Conservation (phyloP, 2,888 invertebrate genomes). For the Phorcus lineatus region DNA sequence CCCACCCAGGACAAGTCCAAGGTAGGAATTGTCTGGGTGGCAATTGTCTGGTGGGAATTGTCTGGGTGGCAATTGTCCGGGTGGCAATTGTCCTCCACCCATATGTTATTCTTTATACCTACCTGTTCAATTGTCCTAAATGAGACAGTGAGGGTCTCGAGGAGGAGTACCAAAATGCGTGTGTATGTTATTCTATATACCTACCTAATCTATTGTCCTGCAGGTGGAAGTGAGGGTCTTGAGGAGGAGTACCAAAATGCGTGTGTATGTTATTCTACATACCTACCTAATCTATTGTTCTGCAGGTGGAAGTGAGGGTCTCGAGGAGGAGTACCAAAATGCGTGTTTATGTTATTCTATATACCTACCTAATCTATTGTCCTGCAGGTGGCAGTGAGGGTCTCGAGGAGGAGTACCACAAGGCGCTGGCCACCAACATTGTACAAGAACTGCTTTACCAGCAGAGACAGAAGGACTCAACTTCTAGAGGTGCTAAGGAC, state of each 20-base stretch:
- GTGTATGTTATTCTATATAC: slow-evolving; percentile 48
- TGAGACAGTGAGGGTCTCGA: slow-evolving; percentile 58
- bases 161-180: slow-evolving; percentile 72
- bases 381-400: slow-evolving; percentile 48
- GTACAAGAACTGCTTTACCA: slow-evolving; percentile 70
- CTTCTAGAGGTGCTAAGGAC: not conserved
- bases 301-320: slow-evolving; percentile 49
- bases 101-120: slow-evolving; percentile 45
- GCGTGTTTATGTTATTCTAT: slow-evolving; percentile 66
- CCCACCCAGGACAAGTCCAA: too few species aligned
- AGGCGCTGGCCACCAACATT: slow-evolving; percentile 72
- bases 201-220: not conserved
- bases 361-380: not conserved
- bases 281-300: not conserved
- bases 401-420: slow-evolving; percentile 71
- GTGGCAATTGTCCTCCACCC: too few species aligned
- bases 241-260: slow-evolving; percentile 73
- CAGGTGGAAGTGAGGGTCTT: slow-evolving; percentile 53
- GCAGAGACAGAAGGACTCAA: slow-evolving; percentile 39
- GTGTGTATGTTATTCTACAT: slow-evolving; percentile 50
- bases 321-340: slow-evolving; percentile 72
- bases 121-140: slow-evolving; percentile 19
- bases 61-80: too few species aligned
- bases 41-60: too few species aligned
- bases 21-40: too few species aligned